Percentiles rank a stretch among this genome's conserved stretches.
phyloP scores from a whole-genome alignment of 2,797 vertebrate genomes.

The Manis crassicaudata region DNA sequence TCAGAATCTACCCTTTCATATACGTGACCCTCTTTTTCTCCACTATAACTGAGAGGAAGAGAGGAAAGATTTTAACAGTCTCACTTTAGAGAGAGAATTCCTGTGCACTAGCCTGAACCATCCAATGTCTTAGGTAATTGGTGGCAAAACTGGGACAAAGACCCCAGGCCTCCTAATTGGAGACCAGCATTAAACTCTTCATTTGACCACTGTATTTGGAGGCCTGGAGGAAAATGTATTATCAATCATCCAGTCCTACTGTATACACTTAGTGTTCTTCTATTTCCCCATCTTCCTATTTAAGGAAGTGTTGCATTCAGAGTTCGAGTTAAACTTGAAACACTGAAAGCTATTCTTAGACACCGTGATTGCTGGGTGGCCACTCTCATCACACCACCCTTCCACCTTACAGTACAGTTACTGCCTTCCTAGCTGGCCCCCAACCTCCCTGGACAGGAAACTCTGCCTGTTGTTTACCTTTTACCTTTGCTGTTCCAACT shows the following conservation, averaged over 20 bases:
- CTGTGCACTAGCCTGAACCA: not conserved
- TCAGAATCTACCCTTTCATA: not conserved
- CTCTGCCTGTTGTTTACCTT: not conserved
- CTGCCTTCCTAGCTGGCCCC: not conserved
- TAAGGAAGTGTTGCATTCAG: conserved; percentile 40
- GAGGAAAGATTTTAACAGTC: conserved; percentile 32
- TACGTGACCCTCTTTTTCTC: not conserved
- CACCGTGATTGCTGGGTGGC: not conserved
- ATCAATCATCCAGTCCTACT: conserved; percentile 6
- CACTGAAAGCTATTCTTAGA: not conserved
- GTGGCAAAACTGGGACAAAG: conserved; percentile 15
- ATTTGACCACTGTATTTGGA: conserved; percentile 22
- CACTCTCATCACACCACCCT: not conserved
- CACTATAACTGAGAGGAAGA: not conserved
- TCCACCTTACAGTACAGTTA: not conserved
- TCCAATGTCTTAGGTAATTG: conserved; percentile 20
- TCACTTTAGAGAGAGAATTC: conserved; percentile 45
- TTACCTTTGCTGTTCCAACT: not conserved
- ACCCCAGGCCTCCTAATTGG: conserved; percentile 15
- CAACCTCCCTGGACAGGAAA: not conserved
- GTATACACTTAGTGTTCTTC: conserved; percentile 7
- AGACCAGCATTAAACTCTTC: conserved; percentile 21
- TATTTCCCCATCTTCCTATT: not conserved
- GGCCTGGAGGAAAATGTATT: not conserved
- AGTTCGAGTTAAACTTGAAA: conserved; percentile 46